Evolutionary conservation across 2,113 vertebrate species (phyloP).

Genomic region (Pungitius pungitius): DNA sequence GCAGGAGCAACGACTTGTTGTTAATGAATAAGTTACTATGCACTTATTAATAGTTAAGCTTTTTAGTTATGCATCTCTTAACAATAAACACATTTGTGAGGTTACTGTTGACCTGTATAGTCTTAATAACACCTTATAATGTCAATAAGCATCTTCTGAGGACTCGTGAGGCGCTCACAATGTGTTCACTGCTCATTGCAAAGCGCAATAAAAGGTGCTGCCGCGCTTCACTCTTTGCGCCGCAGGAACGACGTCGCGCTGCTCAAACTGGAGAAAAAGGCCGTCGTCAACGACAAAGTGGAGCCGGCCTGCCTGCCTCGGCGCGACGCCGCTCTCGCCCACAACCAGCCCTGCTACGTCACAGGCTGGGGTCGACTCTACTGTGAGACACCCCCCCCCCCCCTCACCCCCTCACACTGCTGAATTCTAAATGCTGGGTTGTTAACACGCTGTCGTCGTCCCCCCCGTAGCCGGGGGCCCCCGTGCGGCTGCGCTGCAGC

Average conservation of each 20-base stretch:
- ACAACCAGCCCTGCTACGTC: slow-evolving; percentile 70
- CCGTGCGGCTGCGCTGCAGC: slow-evolving; percentile 79
- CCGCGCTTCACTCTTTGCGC: neutral
- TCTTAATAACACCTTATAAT: neutral
- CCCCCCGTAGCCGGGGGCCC: slow-evolving; percentile 78
- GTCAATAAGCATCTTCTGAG: neutral
- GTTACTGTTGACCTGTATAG: neutral
- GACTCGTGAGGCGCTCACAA: neutral
- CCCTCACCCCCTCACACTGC: too few relatives aligned
- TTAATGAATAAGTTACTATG: neutral
- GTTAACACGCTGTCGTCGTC: neutral
- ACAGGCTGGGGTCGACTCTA: slow-evolving; percentile 75
- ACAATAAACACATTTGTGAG: neutral
- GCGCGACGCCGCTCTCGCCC: slow-evolving; percentile 34
- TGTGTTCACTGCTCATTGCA: neutral
- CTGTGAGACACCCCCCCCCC: slow-evolving; percentile 53
- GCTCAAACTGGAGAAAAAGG: slow-evolving; percentile 68
- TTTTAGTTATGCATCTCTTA: neutral
- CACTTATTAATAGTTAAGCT: neutral
- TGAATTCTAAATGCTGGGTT: neutral
- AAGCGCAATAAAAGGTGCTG: neutral
- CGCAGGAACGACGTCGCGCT: slow-evolving; percentile 73
- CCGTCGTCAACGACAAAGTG: slow-evolving; percentile 67
- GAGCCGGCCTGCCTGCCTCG: slow-evolving; percentile 68
- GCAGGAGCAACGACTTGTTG: neutral